Base-by-base conservation (phyloP, 2,797 vertebrate genomes). In the Muraenolepis orangiensis region DNA sequence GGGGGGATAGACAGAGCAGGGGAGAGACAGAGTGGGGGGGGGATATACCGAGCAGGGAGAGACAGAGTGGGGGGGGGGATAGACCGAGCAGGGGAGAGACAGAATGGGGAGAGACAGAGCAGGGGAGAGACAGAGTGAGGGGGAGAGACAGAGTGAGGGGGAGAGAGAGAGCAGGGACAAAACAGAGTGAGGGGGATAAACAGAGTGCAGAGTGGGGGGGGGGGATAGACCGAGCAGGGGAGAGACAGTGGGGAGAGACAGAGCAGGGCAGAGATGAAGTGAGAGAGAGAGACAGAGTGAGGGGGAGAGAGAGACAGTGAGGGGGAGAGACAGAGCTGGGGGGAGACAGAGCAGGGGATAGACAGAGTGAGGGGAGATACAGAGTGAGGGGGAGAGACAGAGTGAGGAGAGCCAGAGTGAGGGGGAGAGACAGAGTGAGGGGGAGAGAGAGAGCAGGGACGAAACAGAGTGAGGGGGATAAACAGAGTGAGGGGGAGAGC, bases 141-240 rank as follows among this genome's bases (percentile, higher is more conserved):
- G 13, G 68, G n/a, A n/a, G n/a, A 66, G 16, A 72, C 16, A 26
- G 34, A 66, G 57, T 6, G 36, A n/a, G n/a, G 40, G 57, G 66
- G 36, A 40, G 40, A 20, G 71, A 38, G 1, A 67, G 57, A 28
- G 8, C 66, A 70, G 68, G 64, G 13, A 40, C n/a, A n/a, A n/a
- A n/a, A n/a, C n/a, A n/a, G n/a, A n/a, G n/a, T n/a, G n/a, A n/a
- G 46, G 77, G 82, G 89, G 90, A 92, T 90, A 89, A 88, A 81
- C 76, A 74, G 75, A n/a, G n/a, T n/a, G 75, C 14, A 73, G 80
- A 84, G 84, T 83, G 82, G n/a, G 36, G 29, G 20, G n/a, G 23
- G 20, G 40, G 74, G 77, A 77, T 80, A 14, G 73, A 68, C n/a
- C n/a, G n/a, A n/a, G 75, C 2, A 2, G 23, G 61, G 72, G 46